Base-by-base conservation (phyloP, 2,888 invertebrate genomes). In the Phalangium opilio region DNA sequence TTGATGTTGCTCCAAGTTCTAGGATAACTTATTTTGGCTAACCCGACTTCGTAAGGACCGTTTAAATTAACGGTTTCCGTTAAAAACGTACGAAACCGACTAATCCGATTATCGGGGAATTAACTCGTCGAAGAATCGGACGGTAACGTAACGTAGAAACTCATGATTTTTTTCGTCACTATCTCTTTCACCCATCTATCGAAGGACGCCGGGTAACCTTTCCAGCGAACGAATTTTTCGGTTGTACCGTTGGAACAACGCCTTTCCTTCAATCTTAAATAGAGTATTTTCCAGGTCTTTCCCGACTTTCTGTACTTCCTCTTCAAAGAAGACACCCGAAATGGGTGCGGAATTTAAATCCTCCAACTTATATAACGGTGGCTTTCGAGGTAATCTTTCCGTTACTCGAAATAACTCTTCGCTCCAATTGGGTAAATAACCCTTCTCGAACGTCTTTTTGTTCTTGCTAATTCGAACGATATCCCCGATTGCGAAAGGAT, bases 91-190 rank as follows among this genome's bases (percentile, higher is more conserved):
- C 15, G 49, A 46, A 55, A 63, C 34, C 50, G 44, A 7, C 59
- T 49, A 3, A 59, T 52, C 18, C 52, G 59, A 47, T 61, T 61
- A 21, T 55, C 46, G 0, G 57, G 55, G 52, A 56, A 60, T 41
- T 56, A 57, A 1, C 44, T 2, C 51, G 56, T 53, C 12, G 57
- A 57, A 35, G 55, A 58, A 47, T 60, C 57, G 32, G 54, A 55
- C 14, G 55, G 45, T 1, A 60, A 41, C 5, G 57, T 58, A 2
- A 58, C 11, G 46, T 55, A 59, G 42, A 50, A 47, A 11, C 35
- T 43, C 50, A 48, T 48, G 11, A n/a, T n/a, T n/a, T n/a, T n/a
- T 38, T 27, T 7, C 27, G 27, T n/a, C n/a, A 27, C 27, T 27
- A 27, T 27, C 8, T 27, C 27, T 7, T 8, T 27, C 4, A 27